Percentiles rank a stretch among this genome's conserved stretches.
These are phyloP conservation scores for Spodoptera litura DNA, from an alignment of 1,140 invertebrate species.

Conservation along the genomic window DNA sequence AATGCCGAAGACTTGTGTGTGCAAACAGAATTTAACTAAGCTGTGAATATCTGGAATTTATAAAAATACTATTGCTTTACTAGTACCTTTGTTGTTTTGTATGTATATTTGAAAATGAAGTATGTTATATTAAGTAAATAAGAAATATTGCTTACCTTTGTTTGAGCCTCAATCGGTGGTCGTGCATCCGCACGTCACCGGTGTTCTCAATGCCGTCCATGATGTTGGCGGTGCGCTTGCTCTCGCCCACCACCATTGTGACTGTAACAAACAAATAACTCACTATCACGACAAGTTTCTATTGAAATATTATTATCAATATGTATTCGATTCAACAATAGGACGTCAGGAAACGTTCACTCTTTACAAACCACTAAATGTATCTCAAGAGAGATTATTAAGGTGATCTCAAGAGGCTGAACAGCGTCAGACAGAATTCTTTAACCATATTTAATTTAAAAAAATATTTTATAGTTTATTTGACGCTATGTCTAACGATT, in stretches of 20 bases:
- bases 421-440: not conserved
- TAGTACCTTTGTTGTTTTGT: no score
- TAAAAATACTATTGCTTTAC: no score
- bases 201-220: constrained; percentile 95
- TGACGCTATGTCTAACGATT: not conserved
- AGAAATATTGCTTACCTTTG: constrained; percentile 88
- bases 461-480: not conserved
- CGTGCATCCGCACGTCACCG: constrained; percentile 92
- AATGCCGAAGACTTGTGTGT: no score
- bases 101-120: no score
- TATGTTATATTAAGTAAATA: not conserved
- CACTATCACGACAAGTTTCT: constrained; percentile 1
- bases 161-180: constrained; percentile 92
- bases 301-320: constrained; percentile 6
- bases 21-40: no score
- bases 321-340: constrained; percentile 4
- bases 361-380: no score
- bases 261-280: constrained; percentile 72
- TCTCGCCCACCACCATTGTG: constrained; percentile 92
- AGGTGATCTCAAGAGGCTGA: not conserved
- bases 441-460: not conserved
- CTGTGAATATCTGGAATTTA: no score
- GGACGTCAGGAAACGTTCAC: not conserved
- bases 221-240: constrained; percentile 89
- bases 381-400: not conserved